Base-by-base conservation (phyloP, 2,888 invertebrate genomes). In the Tricholauxania praeusta region DNA sequence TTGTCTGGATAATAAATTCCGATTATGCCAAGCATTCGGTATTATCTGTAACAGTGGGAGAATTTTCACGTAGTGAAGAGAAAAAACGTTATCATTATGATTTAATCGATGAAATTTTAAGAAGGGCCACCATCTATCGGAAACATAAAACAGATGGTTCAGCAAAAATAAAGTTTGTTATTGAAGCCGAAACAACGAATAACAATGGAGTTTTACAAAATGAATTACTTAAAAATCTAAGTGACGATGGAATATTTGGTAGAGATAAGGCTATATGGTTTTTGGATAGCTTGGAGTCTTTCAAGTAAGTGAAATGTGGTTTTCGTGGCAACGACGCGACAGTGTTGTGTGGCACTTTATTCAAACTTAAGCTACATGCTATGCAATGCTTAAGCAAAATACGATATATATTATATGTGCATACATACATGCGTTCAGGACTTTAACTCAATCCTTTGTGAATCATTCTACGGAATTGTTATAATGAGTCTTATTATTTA, bases 1-100 rank as follows among this genome's bases (percentile, higher is more conserved):
- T 80, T 2, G 79, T 85, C 3, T 85, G 85, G 85, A 79, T 81
- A 17, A 83, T 85, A 39, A 81, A 82, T 68, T 78, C 81, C 39
- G 77, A 80, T 64, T 84, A 81, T 69, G 82, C 78, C 1, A 73
- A 75, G 8, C 74, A 76, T 22, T 80, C 81, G 4, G 75, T 74
- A 60, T 78, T 77, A 4, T 71, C 85, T 5, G 22, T 84, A 65
- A 76, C 78, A 12, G 77, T 84, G 57, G 79, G 78, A 0, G 81
- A 83, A 65, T 84, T 82, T 68, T 79, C 83, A 22, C 78, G 74
- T n/a, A 75, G 71, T 15, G 59, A 66, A 5, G 22, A 57, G 8
- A 82, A 75, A 65, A 76, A 77, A 8, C 70, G 68, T 1, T 71
- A 76, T 14, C 85, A 84, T 63, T 80, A 80, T 63, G 85, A 84